Percentiles rank a stretch among this genome's conserved stretches.
phyloP scores from a whole-genome alignment of 92 coral and sea anemone genomes.

The Bergia puertoricense region DNA sequence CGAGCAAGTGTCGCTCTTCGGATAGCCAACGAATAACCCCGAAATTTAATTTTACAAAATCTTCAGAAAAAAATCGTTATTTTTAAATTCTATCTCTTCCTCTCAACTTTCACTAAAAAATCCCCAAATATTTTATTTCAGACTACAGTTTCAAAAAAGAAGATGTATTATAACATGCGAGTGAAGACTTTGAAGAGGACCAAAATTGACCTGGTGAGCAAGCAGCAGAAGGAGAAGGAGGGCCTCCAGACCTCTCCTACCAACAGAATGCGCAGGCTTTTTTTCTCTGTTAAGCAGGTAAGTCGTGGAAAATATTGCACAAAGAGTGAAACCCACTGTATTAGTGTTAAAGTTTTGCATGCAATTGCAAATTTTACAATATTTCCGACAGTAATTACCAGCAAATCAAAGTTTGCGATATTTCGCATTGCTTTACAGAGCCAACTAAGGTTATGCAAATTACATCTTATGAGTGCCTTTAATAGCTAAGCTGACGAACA shows the following conservation, averaged over 20 bases:
- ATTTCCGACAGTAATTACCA: too few relatives aligned
- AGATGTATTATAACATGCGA: slow-evolving; percentile 98
- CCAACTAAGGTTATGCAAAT: background rate
- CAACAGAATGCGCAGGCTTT: slow-evolving; percentile 62
- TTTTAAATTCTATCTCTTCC: too few relatives aligned
- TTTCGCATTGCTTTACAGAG: too few relatives aligned
- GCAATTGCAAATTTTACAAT: background rate
- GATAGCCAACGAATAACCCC: too few relatives aligned
- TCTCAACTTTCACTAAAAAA: too few relatives aligned
- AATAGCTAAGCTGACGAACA: too few relatives aligned
- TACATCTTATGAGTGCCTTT: too few relatives aligned
- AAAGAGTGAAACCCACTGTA: background rate
- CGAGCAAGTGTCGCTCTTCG: too few relatives aligned
- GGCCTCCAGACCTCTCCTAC: slow-evolving; percentile 64
- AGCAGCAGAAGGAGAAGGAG: slow-evolving; percentile 72
- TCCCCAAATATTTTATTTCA: background rate
- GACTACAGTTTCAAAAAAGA: slow-evolving; percentile 89
- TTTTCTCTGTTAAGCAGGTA: slow-evolving; percentile 77
- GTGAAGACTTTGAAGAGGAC: slow-evolving; percentile 88
- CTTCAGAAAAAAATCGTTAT: too few relatives aligned
- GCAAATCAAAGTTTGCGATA: background rate
- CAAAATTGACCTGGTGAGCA: slow-evolving; percentile 74
- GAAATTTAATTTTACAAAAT: too few relatives aligned
- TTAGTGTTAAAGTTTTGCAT: background rate
- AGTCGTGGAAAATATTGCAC: background rate